These are phyloP conservation scores for Lateolabrax maculatus DNA, from an alignment of 2,797 vertebrate genomes.

Conservation along the genomic window DNA sequence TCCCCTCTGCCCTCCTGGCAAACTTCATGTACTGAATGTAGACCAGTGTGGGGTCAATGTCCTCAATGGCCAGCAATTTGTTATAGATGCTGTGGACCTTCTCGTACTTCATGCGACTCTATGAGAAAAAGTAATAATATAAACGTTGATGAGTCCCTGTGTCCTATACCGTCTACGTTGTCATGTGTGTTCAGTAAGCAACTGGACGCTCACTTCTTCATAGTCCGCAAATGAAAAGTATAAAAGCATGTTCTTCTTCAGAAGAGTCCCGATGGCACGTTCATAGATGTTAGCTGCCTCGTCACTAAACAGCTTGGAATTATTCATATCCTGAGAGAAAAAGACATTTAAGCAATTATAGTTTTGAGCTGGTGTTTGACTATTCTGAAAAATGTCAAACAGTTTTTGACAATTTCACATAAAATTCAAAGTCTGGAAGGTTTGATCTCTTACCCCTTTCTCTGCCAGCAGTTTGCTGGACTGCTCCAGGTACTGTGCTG, in stretches of 20 bases:
- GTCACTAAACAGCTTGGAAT: slow-evolving; percentile 98
- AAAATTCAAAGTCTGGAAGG: neutral
- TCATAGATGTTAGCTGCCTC: slow-evolving; percentile 99
- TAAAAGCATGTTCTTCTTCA: slow-evolving; percentile 99
- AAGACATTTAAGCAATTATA: neutral
- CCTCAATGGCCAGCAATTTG: slow-evolving; percentile 84
- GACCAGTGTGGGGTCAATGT: slow-evolving; percentile 88
- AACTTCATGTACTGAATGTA: slow-evolving; percentile 99
- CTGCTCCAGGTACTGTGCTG: slow-evolving; percentile 98
- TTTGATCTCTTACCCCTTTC: slow-evolving; percentile 91
- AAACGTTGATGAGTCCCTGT: fast-evolving
- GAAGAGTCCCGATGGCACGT: slow-evolving; percentile 97
- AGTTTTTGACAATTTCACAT: neutral
- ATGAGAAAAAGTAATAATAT: slow-evolving; percentile 33
- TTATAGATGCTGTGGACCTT: slow-evolving; percentile 99
- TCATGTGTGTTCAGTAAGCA: neutral
- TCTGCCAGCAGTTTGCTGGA: slow-evolving; percentile 98
- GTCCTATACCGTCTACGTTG: fast-evolving
- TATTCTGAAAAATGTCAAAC: neutral
- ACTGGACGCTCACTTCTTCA: slow-evolving; percentile 91
- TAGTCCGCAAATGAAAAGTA: slow-evolving; percentile 99
- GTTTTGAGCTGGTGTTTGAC: neutral
- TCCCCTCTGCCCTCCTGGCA: slow-evolving; percentile 97
- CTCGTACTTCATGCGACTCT: slow-evolving; percentile 99
- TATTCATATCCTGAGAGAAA: slow-evolving; percentile 96